Base-by-base conservation (phyloP, 2,797 vertebrate species). In the Ficedula albicollis region DNA sequence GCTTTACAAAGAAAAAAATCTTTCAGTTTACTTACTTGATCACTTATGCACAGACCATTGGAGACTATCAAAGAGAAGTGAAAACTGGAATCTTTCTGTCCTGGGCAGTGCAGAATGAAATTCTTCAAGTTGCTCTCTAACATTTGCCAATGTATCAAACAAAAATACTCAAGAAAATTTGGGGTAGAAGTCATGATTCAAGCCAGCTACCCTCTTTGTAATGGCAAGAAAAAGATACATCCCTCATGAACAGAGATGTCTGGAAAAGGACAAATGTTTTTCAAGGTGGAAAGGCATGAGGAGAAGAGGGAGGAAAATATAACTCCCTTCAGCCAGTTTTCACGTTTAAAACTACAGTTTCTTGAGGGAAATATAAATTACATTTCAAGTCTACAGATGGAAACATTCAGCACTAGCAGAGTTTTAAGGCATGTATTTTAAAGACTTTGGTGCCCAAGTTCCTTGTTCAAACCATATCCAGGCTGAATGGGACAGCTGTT, bases 241-340 rank as follows among this genome's bases (percentile, higher is more conserved):
- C 7, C 20, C 43, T 25, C 23, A 12, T 32, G 23, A 63, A 41
- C 3, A 72, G 30, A 87, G 16, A 49, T 51, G 36, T 51, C 38
- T 41, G 36, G 26, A 60, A 69, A 78, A 74, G 27, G 15, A 41
- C 21, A 51, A 73, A 38, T 30, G 11, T 38, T 82, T 62, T 26
- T 21, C 30, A 14, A 58, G 13, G 21, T 74, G 9, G n/a, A 91
- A 74, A 36, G 23, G 8, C 0, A 0, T 46, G 5, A 86, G 10
- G 7, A 86, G 8, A 74, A 84, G 22, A 54, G 7, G 19, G 38
- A 68, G 9, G 46, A 75, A 79, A 60, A 27, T 51, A 4, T 54
- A 68, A 54, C 8, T 58, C 11, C 7, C 12, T 66, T 77, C 0
- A 6, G 51, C 29, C 43, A 58, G 16, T 77, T 90, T 59, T 62